Percentiles rank a stretch among this genome's conserved stretches.
Evolutionary conservation across 2,888 invertebrate species (phyloP).

Genomic region (Eristalinus sepulchralis): DNA sequence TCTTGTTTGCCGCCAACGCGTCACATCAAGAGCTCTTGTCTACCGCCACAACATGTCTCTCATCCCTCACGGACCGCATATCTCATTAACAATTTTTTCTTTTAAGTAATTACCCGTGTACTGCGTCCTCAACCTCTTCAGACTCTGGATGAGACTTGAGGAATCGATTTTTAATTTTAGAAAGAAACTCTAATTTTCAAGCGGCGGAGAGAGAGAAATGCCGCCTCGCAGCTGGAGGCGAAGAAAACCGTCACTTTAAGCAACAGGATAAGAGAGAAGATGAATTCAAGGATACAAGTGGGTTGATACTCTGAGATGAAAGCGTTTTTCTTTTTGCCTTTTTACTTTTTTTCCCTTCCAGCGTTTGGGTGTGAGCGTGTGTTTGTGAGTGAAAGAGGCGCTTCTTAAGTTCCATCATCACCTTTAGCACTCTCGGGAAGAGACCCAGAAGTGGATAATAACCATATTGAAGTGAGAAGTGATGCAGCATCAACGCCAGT

Average conservation of each 20-base stretch:
- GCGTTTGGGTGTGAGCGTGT: neutral
- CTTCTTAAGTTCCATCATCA: conserved; percentile 58
- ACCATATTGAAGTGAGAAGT: conserved; percentile 62
- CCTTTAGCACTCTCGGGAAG: conserved; percentile 55
- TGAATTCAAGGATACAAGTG: conserved; percentile 39
- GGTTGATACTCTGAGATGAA: conserved; percentile 24
- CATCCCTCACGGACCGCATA: neutral
- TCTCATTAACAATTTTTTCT: neutral
- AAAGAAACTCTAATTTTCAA: neutral
- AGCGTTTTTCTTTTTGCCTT: conserved; percentile 17
- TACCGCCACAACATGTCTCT: neutral
- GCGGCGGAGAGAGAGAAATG: neutral
- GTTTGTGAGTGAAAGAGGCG: conserved; percentile 29
- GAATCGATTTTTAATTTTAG: conserved; percentile 45
- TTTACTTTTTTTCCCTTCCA: neutral
- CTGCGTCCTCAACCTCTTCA: neutral
- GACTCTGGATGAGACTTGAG: neutral
- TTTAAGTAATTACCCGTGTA: neutral
- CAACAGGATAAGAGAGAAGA: conserved; percentile 44
- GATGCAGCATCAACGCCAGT: conserved; percentile 34
- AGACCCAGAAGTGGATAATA: conserved; percentile 64
- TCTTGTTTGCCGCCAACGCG: neutral
- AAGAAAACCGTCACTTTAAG: conserved; percentile 44
- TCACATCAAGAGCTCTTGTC: neutral
- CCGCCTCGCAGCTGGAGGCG: neutral